Evolutionary conservation across 1,140 invertebrate species (phyloP).

Genomic region (Drosophila auraria): DNA sequence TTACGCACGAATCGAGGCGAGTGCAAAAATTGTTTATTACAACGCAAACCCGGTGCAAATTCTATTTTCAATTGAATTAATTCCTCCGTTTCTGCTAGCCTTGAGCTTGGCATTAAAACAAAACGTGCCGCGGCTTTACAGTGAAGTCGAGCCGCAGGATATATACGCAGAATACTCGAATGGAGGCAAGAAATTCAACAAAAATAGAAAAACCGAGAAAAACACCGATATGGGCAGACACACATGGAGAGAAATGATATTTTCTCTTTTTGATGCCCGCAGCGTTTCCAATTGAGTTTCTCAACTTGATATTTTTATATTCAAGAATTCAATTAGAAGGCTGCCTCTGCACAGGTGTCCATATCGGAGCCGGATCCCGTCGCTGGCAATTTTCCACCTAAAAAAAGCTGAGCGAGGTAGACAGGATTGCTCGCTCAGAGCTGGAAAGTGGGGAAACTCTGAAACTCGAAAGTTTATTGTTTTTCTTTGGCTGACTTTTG

Average conservation of each 20-base stretch:
- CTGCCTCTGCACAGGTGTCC: slow-evolving; percentile 47
- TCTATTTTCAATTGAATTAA: slow-evolving; percentile 55
- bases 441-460: slow-evolving; percentile 10
- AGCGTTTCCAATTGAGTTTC: slow-evolving; percentile 70
- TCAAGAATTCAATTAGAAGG: slow-evolving; percentile 72
- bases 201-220: slow-evolving; percentile 5
- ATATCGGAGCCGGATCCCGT: slow-evolving; percentile 20
- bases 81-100: slow-evolving; percentile 25
- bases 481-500: slow-evolving; percentile 71
- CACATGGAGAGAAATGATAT: slow-evolving; percentile 34
- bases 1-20: slow-evolving; percentile 35
- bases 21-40: slow-evolving; percentile 45
- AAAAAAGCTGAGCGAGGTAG: slow-evolving; percentile 8
- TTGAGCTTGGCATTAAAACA: slow-evolving; percentile 47
- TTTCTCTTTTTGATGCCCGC: slow-evolving; percentile 39
- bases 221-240: slow-evolving; percentile 29
- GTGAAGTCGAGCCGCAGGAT: slow-evolving; percentile 26
- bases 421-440: slow-evolving; percentile 4
- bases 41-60: slow-evolving; percentile 31
- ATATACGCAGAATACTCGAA: neutral
- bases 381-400: slow-evolving; percentile 17
- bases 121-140: slow-evolving; percentile 43
- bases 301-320: slow-evolving; percentile 50
- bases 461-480: slow-evolving; percentile 62
- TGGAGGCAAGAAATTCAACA: neutral